Conservation (phyloP, 2,888 invertebrate species). For the Hetaerina titia region DNA sequence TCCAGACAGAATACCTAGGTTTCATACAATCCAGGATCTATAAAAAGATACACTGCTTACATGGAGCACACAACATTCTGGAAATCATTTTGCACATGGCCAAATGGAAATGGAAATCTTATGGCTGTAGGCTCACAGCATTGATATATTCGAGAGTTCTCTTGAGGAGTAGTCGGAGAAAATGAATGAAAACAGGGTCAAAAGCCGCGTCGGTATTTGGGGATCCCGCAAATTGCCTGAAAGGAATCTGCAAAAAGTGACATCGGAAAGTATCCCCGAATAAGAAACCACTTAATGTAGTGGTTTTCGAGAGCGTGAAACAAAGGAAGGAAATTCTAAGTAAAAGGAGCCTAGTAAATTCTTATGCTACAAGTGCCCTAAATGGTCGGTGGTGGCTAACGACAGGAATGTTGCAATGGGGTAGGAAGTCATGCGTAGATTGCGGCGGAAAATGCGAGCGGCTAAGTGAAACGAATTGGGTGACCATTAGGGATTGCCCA, state of each 20-base stretch:
- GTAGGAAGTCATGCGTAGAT: not conserved
- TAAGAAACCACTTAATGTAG: slow-evolving; percentile 15
- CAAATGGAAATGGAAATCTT: too few relatives aligned
- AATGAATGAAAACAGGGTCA: not conserved
- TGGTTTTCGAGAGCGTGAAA: slow-evolving; percentile 35
- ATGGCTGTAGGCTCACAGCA: not conserved
- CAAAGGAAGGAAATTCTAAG: slow-evolving; percentile 51
- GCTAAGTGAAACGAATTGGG: slow-evolving; percentile 3
- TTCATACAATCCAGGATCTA: too few relatives aligned
- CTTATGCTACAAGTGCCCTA: not conserved
- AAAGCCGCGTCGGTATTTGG: not conserved
- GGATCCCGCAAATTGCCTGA: not conserved
- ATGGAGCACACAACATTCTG: too few relatives aligned
- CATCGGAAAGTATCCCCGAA: not conserved
- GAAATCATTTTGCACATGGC: too few relatives aligned
- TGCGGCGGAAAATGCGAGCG: not conserved
- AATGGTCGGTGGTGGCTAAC: slow-evolving; percentile 37
- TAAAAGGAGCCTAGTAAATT: not conserved
- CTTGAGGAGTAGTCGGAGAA: not conserved
- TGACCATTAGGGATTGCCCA: not conserved
- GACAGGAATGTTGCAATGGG: not conserved
- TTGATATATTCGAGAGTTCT: not conserved
- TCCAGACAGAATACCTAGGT: too few relatives aligned
- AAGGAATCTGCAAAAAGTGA: not conserved
- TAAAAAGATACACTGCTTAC: too few relatives aligned